phyloP scores from a whole-genome alignment of 1,140 invertebrate species.

The Zaprionus nigranus region DNA sequence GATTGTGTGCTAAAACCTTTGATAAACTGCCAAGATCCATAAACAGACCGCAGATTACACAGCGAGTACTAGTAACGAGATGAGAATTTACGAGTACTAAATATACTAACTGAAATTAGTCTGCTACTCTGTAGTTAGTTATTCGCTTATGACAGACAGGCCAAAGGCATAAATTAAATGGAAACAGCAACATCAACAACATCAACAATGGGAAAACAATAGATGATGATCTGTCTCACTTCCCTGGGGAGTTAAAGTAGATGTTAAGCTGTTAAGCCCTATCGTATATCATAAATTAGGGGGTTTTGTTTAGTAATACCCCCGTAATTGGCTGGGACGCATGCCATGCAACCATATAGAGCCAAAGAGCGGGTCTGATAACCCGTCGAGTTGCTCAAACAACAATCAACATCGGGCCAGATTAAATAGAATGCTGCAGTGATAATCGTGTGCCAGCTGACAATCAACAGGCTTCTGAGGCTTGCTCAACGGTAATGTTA shows the following conservation, averaged over 20 bases:
- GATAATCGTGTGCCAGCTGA: constrained; percentile 47
- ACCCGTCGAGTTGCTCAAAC: constrained; percentile 30
- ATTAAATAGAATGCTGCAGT: constrained; percentile 49
- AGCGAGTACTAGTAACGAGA: not conserved
- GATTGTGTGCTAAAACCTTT: constrained; percentile 34
- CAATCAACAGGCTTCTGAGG: constrained; percentile 22
- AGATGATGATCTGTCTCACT: not conserved
- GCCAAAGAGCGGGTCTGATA: constrained; percentile 29
- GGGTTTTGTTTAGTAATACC: constrained; percentile 2
- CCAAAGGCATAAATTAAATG: constrained; percentile 1
- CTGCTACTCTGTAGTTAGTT: not conserved
- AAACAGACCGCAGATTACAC: not conserved
- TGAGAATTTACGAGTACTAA: constrained; percentile 4
- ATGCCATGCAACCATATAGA: not conserved
- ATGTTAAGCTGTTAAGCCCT: constrained; percentile 22
- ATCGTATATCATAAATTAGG: constrained; percentile 24
- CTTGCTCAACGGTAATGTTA: not conserved
- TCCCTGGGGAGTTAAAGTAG: constrained; percentile 8
- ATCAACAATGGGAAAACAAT: not conserved
- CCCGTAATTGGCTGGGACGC: constrained; percentile 4
- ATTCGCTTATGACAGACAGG: constrained; percentile 3
- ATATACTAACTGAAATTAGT: not conserved
- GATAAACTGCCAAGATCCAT: constrained; percentile 30
- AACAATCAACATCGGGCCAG: constrained; percentile 30
- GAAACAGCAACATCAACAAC: not conserved